Evolutionary conservation across 2,113 vertebrate genomes (phyloP).

Genomic region (Caracal caracal): DNA sequence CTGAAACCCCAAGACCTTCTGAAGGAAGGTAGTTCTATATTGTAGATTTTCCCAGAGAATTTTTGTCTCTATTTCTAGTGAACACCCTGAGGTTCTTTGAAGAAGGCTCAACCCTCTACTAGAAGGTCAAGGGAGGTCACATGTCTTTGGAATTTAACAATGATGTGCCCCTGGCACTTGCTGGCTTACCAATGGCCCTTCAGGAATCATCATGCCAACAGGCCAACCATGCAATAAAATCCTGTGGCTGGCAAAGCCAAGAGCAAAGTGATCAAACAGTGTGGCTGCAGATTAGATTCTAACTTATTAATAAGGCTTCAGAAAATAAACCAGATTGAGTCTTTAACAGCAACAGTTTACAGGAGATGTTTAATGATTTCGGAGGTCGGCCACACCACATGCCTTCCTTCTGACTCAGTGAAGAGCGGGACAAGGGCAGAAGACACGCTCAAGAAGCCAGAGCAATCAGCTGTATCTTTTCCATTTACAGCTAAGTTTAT

Average conservation of each 20-base stretch:
- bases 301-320: conserved; percentile 60
- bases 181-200: not conserved
- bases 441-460: conserved; percentile 67
- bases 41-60: not conserved
- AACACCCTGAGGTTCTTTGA: not conserved
- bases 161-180: conserved; percentile 30
- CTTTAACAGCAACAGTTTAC: conserved; percentile 69
- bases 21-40: not conserved
- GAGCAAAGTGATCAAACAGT: conserved; percentile 35
- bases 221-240: conserved; percentile 50
- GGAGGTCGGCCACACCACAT: conserved; percentile 54
- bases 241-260: conserved; percentile 27
- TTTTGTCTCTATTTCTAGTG: not conserved
- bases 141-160: conserved; percentile 56
- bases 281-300: conserved; percentile 57
- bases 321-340: conserved; percentile 53
- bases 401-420: conserved; percentile 78
- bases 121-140: conserved; percentile 40
- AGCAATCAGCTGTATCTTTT: conserved; percentile 84
- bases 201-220: conserved; percentile 22
- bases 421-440: conserved; percentile 21
- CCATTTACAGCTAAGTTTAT: conserved; percentile 82
- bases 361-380: conserved; percentile 81
- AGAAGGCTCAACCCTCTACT: not conserved
- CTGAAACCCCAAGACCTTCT: not conserved